Evolutionary conservation across 2,113 vertebrate genomes (phyloP), one percentile per base, ranked within the genome.

Genomic region (Euleptes europaea): DNA sequence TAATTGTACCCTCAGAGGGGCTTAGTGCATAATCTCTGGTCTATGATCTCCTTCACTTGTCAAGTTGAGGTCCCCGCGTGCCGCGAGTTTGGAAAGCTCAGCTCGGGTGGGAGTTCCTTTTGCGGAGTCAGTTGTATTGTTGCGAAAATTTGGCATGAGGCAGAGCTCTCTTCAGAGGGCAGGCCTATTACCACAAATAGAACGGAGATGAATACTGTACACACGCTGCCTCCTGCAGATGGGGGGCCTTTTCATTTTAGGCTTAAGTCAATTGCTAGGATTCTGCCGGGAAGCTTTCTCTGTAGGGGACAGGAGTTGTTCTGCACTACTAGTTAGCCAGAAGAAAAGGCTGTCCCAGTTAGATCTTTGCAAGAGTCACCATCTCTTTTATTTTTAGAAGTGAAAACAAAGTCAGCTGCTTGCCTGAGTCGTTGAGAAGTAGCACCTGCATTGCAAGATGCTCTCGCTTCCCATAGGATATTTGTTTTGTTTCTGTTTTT

Each of bases 371-470:
- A 23, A 14, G 54, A 87, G 86, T 72, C 31, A 23, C 28, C 86
- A 35, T 66, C 33, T 75, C 42, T 66, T 83, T 63, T 72, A 79
- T 79, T 87, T 83, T 83, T 78, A 67, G 81, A 83, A 78, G 75
- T 83, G 86, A 87, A 79, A 57, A 83, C 76, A 83, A 79, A 79
- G 69, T 85, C 77, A 80, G 60, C 38, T 33, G 44, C 44, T 71
- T 83, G 19, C 12, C 1, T 19, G 33, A 67, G 70, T 31, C 66
- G 44, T 23, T 42, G 81, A 83, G 57, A 74, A 82, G 38, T n/a
- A 33, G 33, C 83, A 88, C 88, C 84, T 88, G 81, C 75, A 44
- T 31, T 42, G 76, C 72, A 80, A 81, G 78, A 70, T 78, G 57
- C 76, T 73, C 47, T 70, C 35, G 10, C 78, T 69, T 60, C 69